Base-by-base conservation (phyloP, 1,140 invertebrate species). In the Hyposmocoma kahamanoa region DNA sequence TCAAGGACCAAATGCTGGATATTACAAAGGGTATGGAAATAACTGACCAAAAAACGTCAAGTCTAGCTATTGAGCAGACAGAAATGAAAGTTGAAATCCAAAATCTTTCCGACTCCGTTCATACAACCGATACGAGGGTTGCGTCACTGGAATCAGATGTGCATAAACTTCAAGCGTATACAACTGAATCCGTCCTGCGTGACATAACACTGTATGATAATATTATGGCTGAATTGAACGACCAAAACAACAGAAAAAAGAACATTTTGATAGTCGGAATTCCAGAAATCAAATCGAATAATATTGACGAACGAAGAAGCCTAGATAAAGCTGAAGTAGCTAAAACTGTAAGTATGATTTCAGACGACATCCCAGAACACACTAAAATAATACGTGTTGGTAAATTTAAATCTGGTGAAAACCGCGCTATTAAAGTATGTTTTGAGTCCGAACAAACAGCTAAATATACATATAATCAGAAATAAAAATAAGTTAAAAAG, bases 371-470 rank as follows among this genome's bases (percentile, higher is more conserved):
- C 8, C 32, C 32, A 4, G 3, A 5, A 8, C 32, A 8, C 4
- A 13, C 15, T 4, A 34, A 13, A 15, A 15, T 13, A 3, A 34
- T 34, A 13, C 32, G 32, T 15, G 4, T 34, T 15, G 32, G 32
- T 4, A 34, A 34, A 13, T 34, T 10, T 34, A 15, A 34, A n/a
- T 8, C 32, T 4, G 13, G 13, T 5, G 13, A 8, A 4, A n/a
- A 22, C 8, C 43, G 22, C 15, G 18, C 32, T 4, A 34, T 45
- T 19, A 45, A 45, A 15, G 10, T 45, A 19, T 45, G 43, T 20
- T 45, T 45, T 18, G 26, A 30, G 6, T 20, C 43, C 5, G 9
- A 22, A 10, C 10, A 9, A 11, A 18, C 22, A 20, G 43, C 43
- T 11, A 32, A n/a, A n/a, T n/a, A n/a, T 22, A 5, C 15, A 45